Percentiles rank a stretch among this genome's conserved stretches.
Conservation (phyloP, 2,888 invertebrate species). For the Drosophila mercatorum region DNA sequence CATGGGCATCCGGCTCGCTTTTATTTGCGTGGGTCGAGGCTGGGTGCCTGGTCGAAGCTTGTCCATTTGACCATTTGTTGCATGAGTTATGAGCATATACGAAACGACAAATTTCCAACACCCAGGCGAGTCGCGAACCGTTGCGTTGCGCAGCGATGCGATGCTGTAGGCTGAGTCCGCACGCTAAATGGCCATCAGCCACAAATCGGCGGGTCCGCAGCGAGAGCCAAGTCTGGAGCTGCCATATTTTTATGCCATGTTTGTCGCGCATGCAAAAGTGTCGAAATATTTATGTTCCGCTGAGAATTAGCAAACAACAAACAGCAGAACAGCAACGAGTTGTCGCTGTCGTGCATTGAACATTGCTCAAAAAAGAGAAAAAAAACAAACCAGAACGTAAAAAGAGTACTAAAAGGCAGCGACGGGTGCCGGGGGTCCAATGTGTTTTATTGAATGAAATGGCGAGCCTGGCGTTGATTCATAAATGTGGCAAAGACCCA, state of each 20-base stretch:
- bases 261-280: constrained; percentile 75
- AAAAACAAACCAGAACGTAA: background rate
- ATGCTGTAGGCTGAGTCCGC: constrained; percentile 34
- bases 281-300: constrained; percentile 80
- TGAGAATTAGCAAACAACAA: constrained; percentile 64
- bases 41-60: constrained; percentile 31
- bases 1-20: constrained; percentile 57
- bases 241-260: constrained; percentile 81
- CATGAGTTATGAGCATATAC: constrained; percentile 83
- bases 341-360: constrained; percentile 72
- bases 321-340: constrained; percentile 36
- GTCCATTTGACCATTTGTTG: constrained; percentile 77
- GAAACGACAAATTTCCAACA: constrained; percentile 71
- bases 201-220: constrained; percentile 14
- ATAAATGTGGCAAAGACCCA: constrained; percentile 74
- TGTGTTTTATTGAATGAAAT: constrained; percentile 83
- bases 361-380: constrained; percentile 61
- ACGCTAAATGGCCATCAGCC: constrained; percentile 69
- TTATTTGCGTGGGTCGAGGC: constrained; percentile 42
- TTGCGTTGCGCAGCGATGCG: background rate
- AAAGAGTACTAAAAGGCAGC: background rate
- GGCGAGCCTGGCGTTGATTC: constrained; percentile 82
- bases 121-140: background rate
- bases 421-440: constrained; percentile 22
- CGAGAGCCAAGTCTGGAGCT: constrained; percentile 36